phyloP scores from a whole-genome alignment of 2,797 vertebrate genomes.

The Peromyscus eremicus region DNA sequence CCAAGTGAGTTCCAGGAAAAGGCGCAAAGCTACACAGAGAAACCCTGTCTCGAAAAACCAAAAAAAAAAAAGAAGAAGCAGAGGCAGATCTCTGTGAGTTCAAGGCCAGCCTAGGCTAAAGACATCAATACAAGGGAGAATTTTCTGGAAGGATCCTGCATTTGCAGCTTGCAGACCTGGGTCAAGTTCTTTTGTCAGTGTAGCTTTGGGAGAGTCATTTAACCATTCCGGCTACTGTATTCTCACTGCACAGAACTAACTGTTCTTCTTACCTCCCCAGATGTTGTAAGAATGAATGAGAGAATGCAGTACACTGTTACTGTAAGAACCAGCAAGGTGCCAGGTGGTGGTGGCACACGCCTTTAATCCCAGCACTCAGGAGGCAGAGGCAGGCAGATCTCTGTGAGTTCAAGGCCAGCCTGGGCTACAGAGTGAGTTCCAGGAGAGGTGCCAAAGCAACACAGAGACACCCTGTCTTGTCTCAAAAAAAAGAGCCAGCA shows the following conservation, averaged over 20 bases:
- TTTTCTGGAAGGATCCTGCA: conserved; percentile 27
- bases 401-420: too few species aligned
- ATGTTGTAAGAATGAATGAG: not conserved
- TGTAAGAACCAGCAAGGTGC: not conserved
- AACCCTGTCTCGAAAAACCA: too few species aligned
- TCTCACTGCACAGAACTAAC: not conserved
- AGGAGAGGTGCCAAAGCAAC: too few species aligned
- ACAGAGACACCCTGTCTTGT: too few species aligned
- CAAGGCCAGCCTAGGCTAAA: not conserved
- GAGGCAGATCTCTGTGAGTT: not conserved
- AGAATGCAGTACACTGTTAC: not conserved
- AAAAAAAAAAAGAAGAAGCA: too few species aligned
- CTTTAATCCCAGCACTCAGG: too few species aligned
- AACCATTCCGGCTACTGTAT: not conserved
- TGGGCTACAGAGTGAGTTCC: too few species aligned
- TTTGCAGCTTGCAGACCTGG: not conserved
- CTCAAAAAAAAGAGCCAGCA: not conserved
- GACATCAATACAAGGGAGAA: not conserved
- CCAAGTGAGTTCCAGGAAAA: too few species aligned
- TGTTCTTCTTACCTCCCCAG: not conserved
- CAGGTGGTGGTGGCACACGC: too few species aligned
- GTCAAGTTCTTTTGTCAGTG: conserved; percentile 17
- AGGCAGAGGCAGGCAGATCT: too few species aligned
- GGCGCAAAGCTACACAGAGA: too few species aligned
- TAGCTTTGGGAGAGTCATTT: conserved; percentile 8